A percentile compares a stretch with the other conserved stretches of the same genome.
Evolutionary conservation across 2,797 vertebrate species (phyloP).

Genomic region (Hyperoplus lanceolatus): DNA sequence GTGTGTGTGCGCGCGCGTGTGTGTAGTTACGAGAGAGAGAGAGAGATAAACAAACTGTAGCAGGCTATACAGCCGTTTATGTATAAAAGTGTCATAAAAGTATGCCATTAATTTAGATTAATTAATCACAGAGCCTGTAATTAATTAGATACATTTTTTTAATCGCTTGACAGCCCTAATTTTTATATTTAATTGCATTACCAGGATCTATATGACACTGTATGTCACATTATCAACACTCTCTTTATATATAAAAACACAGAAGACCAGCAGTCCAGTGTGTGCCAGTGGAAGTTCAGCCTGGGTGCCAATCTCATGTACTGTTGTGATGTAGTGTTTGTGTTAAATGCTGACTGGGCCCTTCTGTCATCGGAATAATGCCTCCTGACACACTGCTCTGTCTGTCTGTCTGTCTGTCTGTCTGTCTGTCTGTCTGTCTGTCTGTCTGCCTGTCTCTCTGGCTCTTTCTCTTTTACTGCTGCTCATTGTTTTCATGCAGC

Average conservation of each 20-base stretch:
- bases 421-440: conserved; percentile 34
- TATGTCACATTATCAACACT: no score
- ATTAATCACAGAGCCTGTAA: no score
- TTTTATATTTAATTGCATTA: no score
- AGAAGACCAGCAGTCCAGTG: conserved; percentile 1
- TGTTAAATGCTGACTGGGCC: conserved; percentile 53
- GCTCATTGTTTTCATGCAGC: conserved; percentile 46
- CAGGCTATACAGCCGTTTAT: no score
- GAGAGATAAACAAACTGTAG: no score
- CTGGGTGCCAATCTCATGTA: conserved; percentile 23
- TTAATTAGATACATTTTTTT: no score
- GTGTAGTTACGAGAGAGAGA: no score
- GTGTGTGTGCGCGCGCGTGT: no score
- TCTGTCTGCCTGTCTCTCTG: conserved; percentile 30
- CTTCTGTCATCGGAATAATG: conserved; percentile 60
- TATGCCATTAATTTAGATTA: no score
- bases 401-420: conserved; percentile 29
- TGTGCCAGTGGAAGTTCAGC: conserved; percentile 1
- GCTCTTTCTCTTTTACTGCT: conserved; percentile 33
- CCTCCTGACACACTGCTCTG: conserved; percentile 56
- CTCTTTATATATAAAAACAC: background rate
- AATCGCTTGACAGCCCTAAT: no score
- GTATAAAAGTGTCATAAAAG: no score
- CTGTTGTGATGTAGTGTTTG: conserved; percentile 40
- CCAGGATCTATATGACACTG: no score